These are phyloP conservation scores for Ostrea denselamellosa DNA, from an alignment of 1,140 invertebrate genomes.

Conservation along the genomic window DNA sequence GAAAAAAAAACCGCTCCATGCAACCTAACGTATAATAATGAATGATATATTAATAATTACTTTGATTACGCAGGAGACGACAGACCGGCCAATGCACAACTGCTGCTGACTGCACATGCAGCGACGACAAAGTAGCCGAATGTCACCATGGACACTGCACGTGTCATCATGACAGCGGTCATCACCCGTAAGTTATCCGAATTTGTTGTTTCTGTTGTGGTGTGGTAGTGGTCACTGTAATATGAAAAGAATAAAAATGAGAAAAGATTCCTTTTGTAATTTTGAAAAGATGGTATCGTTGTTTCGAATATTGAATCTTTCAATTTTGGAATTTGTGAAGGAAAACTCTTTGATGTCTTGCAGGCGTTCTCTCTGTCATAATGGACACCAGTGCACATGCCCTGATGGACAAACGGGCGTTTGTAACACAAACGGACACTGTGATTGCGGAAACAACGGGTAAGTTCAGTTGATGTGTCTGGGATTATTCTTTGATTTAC, in stretches of 20 bases:
- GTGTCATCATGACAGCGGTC: background rate
- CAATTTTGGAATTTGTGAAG: too few relatives aligned
- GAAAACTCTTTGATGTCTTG: background rate
- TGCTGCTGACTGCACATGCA: constrained; percentile 14
- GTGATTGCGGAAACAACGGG: constrained; percentile 40
- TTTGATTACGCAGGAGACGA: background rate
- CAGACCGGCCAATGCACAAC: background rate
- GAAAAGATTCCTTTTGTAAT: background rate
- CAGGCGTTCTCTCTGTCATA: constrained; percentile 36
- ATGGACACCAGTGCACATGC: constrained; percentile 33
- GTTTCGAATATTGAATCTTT: background rate
- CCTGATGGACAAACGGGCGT: constrained; percentile 37
- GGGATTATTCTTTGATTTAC: too few relatives aligned
- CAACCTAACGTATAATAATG: too few relatives aligned
- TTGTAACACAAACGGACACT: constrained; percentile 30
- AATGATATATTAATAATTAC: too few relatives aligned
- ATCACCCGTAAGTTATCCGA: background rate
- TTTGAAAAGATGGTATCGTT: background rate
- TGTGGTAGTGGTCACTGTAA: background rate
- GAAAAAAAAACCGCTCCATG: too few relatives aligned
- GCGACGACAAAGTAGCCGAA: background rate
- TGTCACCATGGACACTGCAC: constrained; percentile 25
- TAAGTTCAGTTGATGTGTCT: background rate
- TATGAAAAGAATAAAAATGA: too few relatives aligned
- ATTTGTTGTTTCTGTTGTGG: background rate